A percentile compares a stretch with the other conserved stretches of the same genome.
Conservation (phyloP, 2,113 vertebrate genomes). For the Lasiurus cinereus region DNA sequence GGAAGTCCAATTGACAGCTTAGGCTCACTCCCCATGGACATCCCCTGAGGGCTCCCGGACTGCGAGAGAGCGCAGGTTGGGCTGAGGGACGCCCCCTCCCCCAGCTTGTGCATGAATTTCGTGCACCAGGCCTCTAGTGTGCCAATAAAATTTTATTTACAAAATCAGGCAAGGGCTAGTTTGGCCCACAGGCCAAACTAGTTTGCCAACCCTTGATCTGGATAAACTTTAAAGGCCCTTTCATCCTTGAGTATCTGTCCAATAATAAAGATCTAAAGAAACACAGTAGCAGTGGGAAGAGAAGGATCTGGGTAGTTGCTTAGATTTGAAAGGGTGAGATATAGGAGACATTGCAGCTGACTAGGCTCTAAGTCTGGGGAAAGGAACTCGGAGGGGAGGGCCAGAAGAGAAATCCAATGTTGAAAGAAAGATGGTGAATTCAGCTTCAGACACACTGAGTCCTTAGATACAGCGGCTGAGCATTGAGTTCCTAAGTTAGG, state of each 20-base stretch:
- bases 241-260: background rate
- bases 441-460: background rate
- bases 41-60: too few species aligned
- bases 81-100: too few species aligned
- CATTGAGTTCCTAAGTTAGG: background rate
- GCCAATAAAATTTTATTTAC: constrained; percentile 36
- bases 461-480: background rate
- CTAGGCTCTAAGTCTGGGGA: background rate
- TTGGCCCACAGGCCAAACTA: background rate
- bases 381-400: background rate
- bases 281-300: background rate
- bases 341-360: background rate
- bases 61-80: too few species aligned
- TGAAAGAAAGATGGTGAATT: background rate
- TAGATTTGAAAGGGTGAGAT: background rate
- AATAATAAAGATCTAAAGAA: constrained; percentile 26
- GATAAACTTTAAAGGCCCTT: background rate
- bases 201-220: background rate
- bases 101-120: too few species aligned
- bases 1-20: too few species aligned
- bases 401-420: background rate
- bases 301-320: background rate
- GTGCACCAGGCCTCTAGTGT: background rate
- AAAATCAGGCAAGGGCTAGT: background rate
- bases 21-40: too few species aligned